Evolutionary conservation across 1,140 invertebrate species (phyloP).

Genomic region (Bombus fervidus): DNA sequence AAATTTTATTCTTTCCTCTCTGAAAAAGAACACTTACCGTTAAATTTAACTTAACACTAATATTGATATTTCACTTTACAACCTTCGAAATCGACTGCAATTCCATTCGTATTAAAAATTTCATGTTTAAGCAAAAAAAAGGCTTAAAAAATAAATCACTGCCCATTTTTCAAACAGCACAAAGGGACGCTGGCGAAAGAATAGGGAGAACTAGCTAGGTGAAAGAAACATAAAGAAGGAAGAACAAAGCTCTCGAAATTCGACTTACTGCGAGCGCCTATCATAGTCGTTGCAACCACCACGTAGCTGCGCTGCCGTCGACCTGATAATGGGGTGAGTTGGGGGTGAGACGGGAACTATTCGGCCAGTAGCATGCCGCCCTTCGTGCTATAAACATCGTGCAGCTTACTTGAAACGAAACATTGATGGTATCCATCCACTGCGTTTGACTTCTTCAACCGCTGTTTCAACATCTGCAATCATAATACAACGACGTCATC

Average conservation of each 20-base stretch:
- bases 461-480: neutral
- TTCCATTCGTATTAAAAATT: neutral
- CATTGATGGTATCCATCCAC: neutral
- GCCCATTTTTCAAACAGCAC: neutral
- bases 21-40: no score
- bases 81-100: no score
- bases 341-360: conserved; percentile 60
- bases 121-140: neutral
- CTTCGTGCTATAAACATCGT: conserved; percentile 63
- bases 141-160: no score
- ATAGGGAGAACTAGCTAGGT: no score
- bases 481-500: neutral
- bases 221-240: neutral
- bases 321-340: conserved; percentile 61
- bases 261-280: conserved; percentile 8
- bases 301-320: conserved; percentile 74
- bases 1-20: no score
- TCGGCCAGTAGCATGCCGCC: conserved; percentile 72
- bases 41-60: no score
- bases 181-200: neutral
- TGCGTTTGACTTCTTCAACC: neutral
- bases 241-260: conserved; percentile 5
- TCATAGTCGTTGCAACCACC: conserved; percentile 62
- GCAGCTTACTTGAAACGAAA: conserved; percentile 2
- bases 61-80: neutral